phyloP scores from a whole-genome alignment of 2,113 vertebrate species.

The Phalacrocorax carbo region DNA sequence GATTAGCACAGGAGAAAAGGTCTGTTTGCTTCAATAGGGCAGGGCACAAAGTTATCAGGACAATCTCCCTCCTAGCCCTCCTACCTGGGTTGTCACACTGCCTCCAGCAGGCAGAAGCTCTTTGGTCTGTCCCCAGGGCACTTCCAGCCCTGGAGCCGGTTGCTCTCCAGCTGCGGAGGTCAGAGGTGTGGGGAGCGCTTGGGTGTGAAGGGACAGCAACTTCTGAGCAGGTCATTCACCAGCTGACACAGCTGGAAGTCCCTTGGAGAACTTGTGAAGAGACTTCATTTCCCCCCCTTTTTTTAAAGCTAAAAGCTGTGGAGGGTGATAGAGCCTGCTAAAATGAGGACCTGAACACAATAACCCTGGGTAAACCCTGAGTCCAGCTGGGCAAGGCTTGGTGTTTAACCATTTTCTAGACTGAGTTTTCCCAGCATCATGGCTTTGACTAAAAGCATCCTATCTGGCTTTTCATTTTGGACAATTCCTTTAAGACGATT shows the following conservation, averaged over 20 bases:
- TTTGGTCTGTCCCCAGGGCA: not conserved
- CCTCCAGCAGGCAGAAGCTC: not conserved
- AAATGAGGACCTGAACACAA: not conserved
- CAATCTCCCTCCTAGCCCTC: not conserved
- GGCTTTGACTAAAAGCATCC: not conserved
- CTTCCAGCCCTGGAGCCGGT: not conserved
- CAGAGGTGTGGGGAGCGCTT: not conserved
- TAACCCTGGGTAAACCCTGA: not conserved
- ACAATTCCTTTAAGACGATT: not conserved
- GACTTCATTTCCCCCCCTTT: not conserved
- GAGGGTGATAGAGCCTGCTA: not conserved
- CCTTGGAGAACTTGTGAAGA: not conserved
- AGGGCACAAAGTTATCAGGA: not conserved
- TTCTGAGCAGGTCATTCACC: not conserved
- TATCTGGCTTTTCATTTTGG: not conserved
- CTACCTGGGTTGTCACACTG: not conserved
- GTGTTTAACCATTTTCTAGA: not conserved
- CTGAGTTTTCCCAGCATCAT: not conserved
- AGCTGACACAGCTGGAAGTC: not conserved
- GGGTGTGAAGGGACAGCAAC: not conserved
- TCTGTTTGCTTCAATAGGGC: not conserved
- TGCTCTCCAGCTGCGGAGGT: not conserved
- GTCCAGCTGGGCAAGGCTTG: not conserved
- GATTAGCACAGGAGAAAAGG: constrained; percentile 44
- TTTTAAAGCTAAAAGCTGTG: not conserved